Conservation (phyloP, 30 jellyfish, hydroid and myxozoan genomes). For the Rhopilema esculentum region DNA sequence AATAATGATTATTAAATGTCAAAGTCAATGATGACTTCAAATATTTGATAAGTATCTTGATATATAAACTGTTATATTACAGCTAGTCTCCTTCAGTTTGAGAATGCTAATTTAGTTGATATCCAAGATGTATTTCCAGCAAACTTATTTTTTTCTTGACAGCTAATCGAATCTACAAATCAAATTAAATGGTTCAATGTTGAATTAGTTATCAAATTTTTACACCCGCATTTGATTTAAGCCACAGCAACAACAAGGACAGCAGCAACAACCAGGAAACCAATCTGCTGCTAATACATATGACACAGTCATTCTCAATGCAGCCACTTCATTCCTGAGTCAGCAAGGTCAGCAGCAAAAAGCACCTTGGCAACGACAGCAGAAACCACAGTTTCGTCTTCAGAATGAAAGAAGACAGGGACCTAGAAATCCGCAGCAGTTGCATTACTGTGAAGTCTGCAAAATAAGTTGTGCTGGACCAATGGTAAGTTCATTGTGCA, state of each 20-base stretch:
- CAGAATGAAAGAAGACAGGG: constrained; percentile 74
- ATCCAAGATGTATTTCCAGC: no score
- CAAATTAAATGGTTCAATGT: no score
- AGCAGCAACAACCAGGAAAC: constrained; percentile 56
- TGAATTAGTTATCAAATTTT: no score
- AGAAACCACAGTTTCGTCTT: constrained; percentile 86
- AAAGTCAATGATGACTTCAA: constrained; percentile 3
- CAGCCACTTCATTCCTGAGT: constrained; percentile 91
- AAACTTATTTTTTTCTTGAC: no score
- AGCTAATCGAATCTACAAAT: no score
- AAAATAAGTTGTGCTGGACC: constrained; percentile 99
- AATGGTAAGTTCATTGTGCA: constrained; percentile 51
- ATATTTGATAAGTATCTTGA: no score
- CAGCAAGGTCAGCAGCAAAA: constrained; percentile 87
- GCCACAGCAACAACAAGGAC: constrained; percentile 70
- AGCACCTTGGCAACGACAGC: constrained; percentile 93
- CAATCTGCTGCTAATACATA: constrained; percentile 78
- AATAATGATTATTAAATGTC: no score
- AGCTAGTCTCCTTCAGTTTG: not conserved
- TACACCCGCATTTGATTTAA: not conserved
- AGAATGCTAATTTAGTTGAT: no score
- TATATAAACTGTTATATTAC: no score
- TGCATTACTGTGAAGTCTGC: constrained; percentile 97
- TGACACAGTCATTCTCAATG: constrained; percentile 92
- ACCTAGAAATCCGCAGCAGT: constrained; percentile 90